A percentile compares a stretch with the other conserved stretches of the same genome.
Evolutionary conservation across 2,888 invertebrate species (phyloP).

Genomic region (Sarcophaga subvicina): DNA sequence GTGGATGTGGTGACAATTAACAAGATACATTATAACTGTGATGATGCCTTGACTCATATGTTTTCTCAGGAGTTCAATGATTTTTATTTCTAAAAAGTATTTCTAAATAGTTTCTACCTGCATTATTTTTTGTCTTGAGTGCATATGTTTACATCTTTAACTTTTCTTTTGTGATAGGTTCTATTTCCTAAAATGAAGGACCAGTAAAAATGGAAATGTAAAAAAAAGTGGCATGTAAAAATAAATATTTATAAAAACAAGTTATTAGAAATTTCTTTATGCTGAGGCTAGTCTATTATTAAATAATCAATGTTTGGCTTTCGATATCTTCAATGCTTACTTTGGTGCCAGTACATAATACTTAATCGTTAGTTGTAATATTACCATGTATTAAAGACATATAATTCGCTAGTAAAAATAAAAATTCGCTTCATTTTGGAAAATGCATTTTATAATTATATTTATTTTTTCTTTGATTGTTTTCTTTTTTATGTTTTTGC

Average conservation of each 20-base stretch:
- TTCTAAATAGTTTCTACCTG: neutral
- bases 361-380: neutral
- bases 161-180: too few relatives aligned
- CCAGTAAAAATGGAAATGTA: too few relatives aligned
- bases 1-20: conserved; percentile 6
- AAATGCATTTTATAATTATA: conserved; percentile 62
- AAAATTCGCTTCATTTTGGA: conserved; percentile 51
- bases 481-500: conserved; percentile 41
- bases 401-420: neutral
- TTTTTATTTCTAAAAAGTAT: neutral
- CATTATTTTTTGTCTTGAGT: neutral
- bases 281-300: too few relatives aligned
- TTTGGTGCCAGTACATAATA: too few relatives aligned
- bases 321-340: too few relatives aligned
- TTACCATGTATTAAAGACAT: neutral
- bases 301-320: too few relatives aligned
- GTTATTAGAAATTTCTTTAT: too few relatives aligned
- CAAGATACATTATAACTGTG: conserved; percentile 14
- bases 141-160: too few relatives aligned
- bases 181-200: too few relatives aligned
- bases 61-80: neutral
- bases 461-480: conserved; percentile 7
- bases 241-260: too few relatives aligned
- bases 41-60: neutral
- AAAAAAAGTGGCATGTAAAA: too few relatives aligned